Evolutionary conservation across 2,888 invertebrate species (phyloP), one percentile per base, ranked within the genome.

Genomic region (Eupithecia subumbrata): DNA sequence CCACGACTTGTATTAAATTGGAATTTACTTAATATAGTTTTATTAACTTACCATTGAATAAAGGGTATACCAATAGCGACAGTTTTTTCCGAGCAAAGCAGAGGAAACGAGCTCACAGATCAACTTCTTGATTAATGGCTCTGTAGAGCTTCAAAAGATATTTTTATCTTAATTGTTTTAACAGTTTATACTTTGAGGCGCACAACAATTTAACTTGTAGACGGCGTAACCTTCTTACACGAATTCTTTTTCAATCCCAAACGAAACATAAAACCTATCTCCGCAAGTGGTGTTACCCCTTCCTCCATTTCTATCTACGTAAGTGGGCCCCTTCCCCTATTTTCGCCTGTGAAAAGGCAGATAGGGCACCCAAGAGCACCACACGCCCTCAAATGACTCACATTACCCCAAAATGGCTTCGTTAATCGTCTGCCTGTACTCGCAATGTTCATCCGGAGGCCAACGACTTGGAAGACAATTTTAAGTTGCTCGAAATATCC

Each of bases 351-450:
- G 75, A 74, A 77, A 77, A 71, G 73, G 73, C 71, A 43, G 70
- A 77, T 79, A 82, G 81, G 74, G 64, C 73, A 71, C 78, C 75
- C 12, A 22, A 30, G 71, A 73, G 78, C 76, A 69, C 67, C 72
- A 74, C 70, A 67, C 60, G 48, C 81, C 79, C 83, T 78, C 84
- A 88, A 89, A 88, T 85, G 86, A 84, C 84, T 82, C 80, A 72
- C 87, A 88, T 89, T 89, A 86, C 82, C 81, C 76, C 78, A 74
- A 83, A 85, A 87, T 85, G 82, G 83, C 86, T 87, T 86, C 85
- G 84, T 88, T 85, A 86, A 82, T 84, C 78, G 73, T 69, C 72
- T 71, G 70, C 69, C 70, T 75, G 73, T 77, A 75, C 72, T 75
- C 70, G 68, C 72, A 71, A 67, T 73, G 67, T 75, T 77, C 68